Evolutionary conservation across 2,113 vertebrate species (phyloP), one percentile per base, ranked within the genome.

Genomic region (Semnornis frantzii): DNA sequence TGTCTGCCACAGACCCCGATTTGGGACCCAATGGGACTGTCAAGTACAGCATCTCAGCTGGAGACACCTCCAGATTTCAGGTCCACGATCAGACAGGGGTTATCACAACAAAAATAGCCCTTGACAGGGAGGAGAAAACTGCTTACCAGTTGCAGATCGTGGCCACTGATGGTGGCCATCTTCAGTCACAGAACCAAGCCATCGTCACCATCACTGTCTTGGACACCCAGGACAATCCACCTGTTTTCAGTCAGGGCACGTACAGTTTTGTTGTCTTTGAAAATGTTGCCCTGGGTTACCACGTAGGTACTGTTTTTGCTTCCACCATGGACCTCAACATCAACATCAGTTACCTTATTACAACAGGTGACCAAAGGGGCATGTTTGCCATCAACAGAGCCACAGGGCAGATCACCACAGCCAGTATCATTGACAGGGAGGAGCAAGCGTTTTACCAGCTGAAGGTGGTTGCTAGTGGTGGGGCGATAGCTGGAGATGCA

Each of bases 241-340:
- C 99, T 11, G 97, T 98, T 31, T 99, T 99, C 92, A 98, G 97
- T 91, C 99, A 99, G 97, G 97, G 88, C 33, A 93, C 44, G 13
- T 99, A 99, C 96, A 99, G 98, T 94, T 99, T 99, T 81, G 99
- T 99, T 93, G 99, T 99, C 91, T 99, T 99, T 98, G 99, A 99
- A 97, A 99, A 99, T 1, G 98, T 99, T 48, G 98, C 97, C 12
- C 25, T 97, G 5, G 98, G 98, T 44, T 98, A 98, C 6, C 98
- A 98, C 0, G 98, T 99, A n/a, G 99, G 99, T n/a, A 98, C 97
- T 1, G 98, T 99, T 77, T 98, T 98, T 28, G 99, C 99, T 46
- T 98, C 98, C 75, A 98, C 98, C 6, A 98, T 99, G 39, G 99
- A 99, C 93, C 97, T 99, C 72, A 99, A 99, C 97, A 98, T 98